These are phyloP conservation scores for Zygothrica quintamaculata DNA, from an alignment of 2,888 invertebrate genomes.

Conservation along the genomic window DNA sequence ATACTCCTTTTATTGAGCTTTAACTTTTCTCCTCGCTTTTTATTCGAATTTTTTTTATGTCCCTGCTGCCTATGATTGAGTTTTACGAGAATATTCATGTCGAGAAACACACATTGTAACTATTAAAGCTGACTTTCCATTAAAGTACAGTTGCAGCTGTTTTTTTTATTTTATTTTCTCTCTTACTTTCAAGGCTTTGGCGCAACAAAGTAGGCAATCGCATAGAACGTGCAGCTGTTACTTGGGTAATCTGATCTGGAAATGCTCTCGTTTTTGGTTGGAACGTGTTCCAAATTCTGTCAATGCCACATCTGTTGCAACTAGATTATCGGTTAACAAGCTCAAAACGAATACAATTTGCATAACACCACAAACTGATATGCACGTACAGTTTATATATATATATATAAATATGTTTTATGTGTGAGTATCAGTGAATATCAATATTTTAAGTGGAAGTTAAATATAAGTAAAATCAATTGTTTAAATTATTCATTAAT, in stretches of 20 bases:
- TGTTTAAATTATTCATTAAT: no score
- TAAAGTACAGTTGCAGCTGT: not conserved
- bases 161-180: no score
- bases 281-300: no score
- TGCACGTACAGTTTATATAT: not conserved
- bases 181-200: constrained; percentile 11
- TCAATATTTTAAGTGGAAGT: no score
- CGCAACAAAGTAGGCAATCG: constrained; percentile 48
- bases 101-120: not conserved
- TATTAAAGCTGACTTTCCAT: not conserved
- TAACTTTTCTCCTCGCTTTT: not conserved
- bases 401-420: not conserved
- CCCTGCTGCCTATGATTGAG: not conserved
- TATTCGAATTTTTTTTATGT: not conserved
- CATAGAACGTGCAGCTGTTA: not conserved
- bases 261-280: not conserved
- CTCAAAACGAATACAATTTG: constrained; percentile 40
- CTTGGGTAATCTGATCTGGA: not conserved
- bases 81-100: no score
- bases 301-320: constrained; percentile 43
- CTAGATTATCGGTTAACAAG: constrained; percentile 1
- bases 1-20: constrained; percentile 4
- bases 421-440: no score
- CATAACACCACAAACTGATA: constrained; percentile 13
- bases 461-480: no score